Evolutionary conservation across 2,888 invertebrate genomes (phyloP).

Genomic region (Drosophila ustulata): DNA sequence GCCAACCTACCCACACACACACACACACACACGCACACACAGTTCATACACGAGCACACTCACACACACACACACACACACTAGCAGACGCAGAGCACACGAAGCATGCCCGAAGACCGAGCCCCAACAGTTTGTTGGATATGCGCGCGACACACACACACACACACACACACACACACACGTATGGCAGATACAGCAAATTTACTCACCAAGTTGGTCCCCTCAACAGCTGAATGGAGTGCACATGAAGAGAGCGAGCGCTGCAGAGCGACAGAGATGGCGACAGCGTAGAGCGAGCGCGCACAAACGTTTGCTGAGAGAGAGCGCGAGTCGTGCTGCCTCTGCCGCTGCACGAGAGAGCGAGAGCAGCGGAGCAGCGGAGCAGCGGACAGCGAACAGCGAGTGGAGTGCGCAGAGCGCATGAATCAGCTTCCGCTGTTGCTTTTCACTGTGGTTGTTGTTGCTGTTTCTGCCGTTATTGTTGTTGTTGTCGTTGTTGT

Average conservation of each 20-base stretch:
- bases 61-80: slow-evolving; percentile 1
- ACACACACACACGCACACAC: slow-evolving; percentile 10
- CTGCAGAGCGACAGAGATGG: slow-evolving; percentile 14
- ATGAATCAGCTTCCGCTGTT: slow-evolving; percentile 77
- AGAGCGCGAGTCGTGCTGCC: slow-evolving; percentile 23
- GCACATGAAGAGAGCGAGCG: slow-evolving; percentile 26
- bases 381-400: neutral
- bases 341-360: slow-evolving; percentile 5
- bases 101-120: slow-evolving; percentile 43
- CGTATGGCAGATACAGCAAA: slow-evolving; percentile 42
- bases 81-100: slow-evolving; percentile 21
- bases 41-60: slow-evolving; percentile 15
- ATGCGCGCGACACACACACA: slow-evolving; percentile 39
- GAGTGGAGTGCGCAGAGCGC: slow-evolving; percentile 57
- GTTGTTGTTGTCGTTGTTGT: slow-evolving; percentile 23
- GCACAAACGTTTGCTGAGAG: slow-evolving; percentile 17
- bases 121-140: slow-evolving; percentile 71
- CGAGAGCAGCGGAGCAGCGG: slow-evolving; percentile 30
- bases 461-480: neutral
- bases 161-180: slow-evolving; percentile 16
- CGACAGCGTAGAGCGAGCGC: slow-evolving; percentile 42
- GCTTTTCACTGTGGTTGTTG: slow-evolving; percentile 40
- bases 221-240: slow-evolving; percentile 52
- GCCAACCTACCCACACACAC: slow-evolving; percentile 59
- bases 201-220: slow-evolving; percentile 62